Percentiles rank a stretch among this genome's conserved stretches.
Evolutionary conservation across 2,797 vertebrate genomes (phyloP).

Genomic region (Pipistrellus kuhlii): DNA sequence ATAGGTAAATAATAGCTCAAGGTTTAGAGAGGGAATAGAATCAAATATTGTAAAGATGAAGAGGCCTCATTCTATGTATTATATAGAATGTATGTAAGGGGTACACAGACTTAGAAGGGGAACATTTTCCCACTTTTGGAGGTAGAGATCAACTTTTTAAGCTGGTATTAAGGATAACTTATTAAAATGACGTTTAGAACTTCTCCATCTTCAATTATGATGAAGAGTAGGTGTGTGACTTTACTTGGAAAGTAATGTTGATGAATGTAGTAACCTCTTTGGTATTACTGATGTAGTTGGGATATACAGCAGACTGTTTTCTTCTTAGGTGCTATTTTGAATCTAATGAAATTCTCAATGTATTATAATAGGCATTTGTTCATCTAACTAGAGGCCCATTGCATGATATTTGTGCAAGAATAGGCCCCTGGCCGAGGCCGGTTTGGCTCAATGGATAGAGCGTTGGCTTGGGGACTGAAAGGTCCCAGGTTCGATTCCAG

Average conservation of each 20-base stretch:
- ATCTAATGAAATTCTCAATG: slow-evolving; percentile 1
- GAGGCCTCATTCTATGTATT: not conserved
- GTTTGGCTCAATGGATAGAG: too few relatives aligned
- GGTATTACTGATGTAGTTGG: not conserved
- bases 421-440: too few relatives aligned
- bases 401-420: too few relatives aligned
- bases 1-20: not conserved
- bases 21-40: not conserved
- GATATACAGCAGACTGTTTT: not conserved
- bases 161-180: not conserved
- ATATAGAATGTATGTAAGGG: not conserved
- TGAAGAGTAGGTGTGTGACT: not conserved
- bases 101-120: not conserved
- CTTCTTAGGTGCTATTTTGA: slow-evolving; percentile 15
- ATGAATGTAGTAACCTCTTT: not conserved
- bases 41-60: not conserved
- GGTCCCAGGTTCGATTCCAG: too few relatives aligned
- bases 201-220: not conserved
- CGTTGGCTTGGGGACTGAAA: too few relatives aligned
- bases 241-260: slow-evolving; percentile 21
- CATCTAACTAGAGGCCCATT: not conserved
- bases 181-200: not conserved
- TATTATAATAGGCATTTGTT: not conserved
- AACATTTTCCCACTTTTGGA: not conserved
- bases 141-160: not conserved